Percentiles rank a stretch among this genome's conserved stretches.
Evolutionary conservation across 1,140 invertebrate genomes (phyloP).

Genomic region (Eupeodes corollae): DNA sequence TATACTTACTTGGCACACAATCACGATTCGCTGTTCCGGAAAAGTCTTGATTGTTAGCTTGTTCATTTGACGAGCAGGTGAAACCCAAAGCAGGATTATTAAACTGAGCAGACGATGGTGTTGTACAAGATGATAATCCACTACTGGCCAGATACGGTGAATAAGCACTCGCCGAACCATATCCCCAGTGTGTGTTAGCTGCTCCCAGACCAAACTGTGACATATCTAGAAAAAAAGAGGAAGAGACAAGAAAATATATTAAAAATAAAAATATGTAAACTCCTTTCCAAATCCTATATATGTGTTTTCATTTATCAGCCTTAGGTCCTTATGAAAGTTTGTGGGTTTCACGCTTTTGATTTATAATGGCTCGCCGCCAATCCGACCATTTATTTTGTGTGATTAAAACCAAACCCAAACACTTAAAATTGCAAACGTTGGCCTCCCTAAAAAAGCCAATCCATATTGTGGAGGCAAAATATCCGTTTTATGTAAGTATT

Average conservation of each 20-base stretch:
- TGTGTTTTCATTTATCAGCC: too few species aligned
- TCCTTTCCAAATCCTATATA: too few species aligned
- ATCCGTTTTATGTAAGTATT: too few species aligned
- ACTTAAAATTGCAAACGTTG: too few species aligned
- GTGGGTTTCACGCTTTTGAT: slow-evolving; percentile 1
- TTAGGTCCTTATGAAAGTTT: too few species aligned
- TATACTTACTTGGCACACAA: slow-evolving; percentile 35
- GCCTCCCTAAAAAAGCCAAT: too few species aligned
- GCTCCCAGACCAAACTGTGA: slow-evolving; percentile 65
- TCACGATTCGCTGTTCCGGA: slow-evolving; percentile 41
- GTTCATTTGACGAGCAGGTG: slow-evolving; percentile 55
- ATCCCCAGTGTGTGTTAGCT: slow-evolving; percentile 71
- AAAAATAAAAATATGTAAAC: slow-evolving; percentile 34
- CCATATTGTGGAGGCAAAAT: too few species aligned
- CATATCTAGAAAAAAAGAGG: slow-evolving; percentile 47
- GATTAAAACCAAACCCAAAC: background rate
- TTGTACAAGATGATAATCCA: slow-evolving; percentile 51
- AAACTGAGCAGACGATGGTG: slow-evolving; percentile 52
- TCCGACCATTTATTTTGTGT: slow-evolving; percentile 3
- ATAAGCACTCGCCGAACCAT: slow-evolving; percentile 67
- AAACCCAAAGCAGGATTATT: slow-evolving; percentile 54
- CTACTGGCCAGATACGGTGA: slow-evolving; percentile 60
- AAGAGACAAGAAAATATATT: background rate
- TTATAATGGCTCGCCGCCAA: slow-evolving; percentile 3
- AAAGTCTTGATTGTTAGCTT: slow-evolving; percentile 54